Conservation (phyloP, 2,113 vertebrate genomes). For the Alosa alosa region DNA sequence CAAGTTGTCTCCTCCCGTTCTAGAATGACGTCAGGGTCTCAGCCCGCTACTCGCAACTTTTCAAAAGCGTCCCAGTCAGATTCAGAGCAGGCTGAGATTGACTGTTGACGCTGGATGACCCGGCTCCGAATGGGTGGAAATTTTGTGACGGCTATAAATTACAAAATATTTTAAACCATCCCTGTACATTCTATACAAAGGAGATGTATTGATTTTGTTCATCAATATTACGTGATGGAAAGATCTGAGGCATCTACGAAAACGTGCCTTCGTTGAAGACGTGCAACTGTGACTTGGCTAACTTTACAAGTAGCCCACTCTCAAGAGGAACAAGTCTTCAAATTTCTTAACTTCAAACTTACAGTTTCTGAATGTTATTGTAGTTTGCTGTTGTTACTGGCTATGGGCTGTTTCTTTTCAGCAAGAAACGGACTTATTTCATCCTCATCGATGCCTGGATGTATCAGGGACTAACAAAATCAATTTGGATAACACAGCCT, state of each 20-base stretch:
- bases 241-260: not conserved
- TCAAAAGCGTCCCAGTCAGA: conserved; percentile 34
- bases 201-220: not conserved
- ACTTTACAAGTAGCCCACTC: not conserved
- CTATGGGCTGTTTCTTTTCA: not conserved
- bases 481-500: not conserved
- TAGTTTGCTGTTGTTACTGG: not conserved
- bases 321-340: not conserved
- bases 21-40: conserved; percentile 39
- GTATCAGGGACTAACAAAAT: not conserved
- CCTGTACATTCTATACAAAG: not conserved
- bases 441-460: not conserved
- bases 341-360: not conserved
- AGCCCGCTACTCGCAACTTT: conserved; percentile 36
- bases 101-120: conserved; percentile 20
- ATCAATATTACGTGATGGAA: not conserved
- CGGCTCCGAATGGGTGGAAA: not conserved
- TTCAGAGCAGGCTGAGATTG: not conserved
- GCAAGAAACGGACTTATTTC: not conserved
- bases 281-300: not conserved
- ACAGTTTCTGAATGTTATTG: not conserved
- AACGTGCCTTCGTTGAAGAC: not conserved
- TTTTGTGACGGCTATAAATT: not conserved
- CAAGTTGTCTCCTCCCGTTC: not conserved
- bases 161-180: too few relatives aligned